These are phyloP conservation scores for Luperina nickerlii DNA, from an alignment of 2,888 invertebrate genomes.

Conservation along the genomic window DNA sequence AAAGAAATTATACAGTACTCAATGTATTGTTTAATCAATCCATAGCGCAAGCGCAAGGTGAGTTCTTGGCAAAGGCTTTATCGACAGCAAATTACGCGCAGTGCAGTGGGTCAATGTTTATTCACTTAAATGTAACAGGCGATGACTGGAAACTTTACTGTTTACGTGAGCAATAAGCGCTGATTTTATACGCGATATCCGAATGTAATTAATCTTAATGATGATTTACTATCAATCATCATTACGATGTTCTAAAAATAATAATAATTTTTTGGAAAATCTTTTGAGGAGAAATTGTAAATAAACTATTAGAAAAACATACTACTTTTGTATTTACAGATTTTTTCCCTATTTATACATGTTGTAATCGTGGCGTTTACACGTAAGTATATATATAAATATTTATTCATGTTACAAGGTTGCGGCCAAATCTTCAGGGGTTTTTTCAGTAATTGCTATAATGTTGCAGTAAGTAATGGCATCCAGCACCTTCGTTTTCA, in stretches of 20 bases:
- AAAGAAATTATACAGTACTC: constrained; percentile 47
- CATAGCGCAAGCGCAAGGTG: constrained; percentile 69
- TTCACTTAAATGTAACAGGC: constrained; percentile 54
- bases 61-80: constrained; percentile 69
- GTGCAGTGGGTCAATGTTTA: constrained; percentile 74
- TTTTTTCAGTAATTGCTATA: constrained; percentile 21
- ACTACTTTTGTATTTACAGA: constrained; percentile 4
- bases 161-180: constrained; percentile 26
- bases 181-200: constrained; percentile 31
- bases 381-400: not conserved
- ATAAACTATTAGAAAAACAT: constrained; percentile 25
- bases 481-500: not conserved
- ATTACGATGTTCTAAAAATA: too few species aligned
- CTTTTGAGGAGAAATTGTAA: constrained; percentile 14
- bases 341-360: constrained; percentile 2
- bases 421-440: constrained; percentile 7
- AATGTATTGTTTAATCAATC: constrained; percentile 62
- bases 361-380: not conserved
- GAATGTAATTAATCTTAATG: constrained; percentile 34
- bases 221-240: constrained; percentile 7
- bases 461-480: constrained; percentile 1
- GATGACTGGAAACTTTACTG: constrained; percentile 33
- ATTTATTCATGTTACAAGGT: constrained; percentile 11
- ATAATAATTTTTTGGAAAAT: not conserved
- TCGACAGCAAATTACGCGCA: constrained; percentile 68